Base-by-base conservation (phyloP, 1,140 invertebrate species). In the Eubasilissa regina region DNA sequence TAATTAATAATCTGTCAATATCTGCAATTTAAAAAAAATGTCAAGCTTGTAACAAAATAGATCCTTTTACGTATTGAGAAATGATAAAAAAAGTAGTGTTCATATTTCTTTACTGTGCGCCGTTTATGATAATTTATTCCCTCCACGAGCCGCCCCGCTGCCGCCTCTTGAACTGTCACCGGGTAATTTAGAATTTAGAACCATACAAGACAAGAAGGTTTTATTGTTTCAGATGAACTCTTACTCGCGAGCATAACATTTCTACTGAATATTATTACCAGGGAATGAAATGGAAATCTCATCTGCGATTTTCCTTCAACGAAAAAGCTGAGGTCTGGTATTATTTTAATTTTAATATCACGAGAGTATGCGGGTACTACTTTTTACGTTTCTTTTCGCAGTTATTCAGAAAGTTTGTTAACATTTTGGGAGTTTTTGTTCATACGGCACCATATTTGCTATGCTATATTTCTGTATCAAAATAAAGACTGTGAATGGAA, bases 181-280 rank as follows among this genome's bases (percentile, higher is more conserved):
- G 66, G 47, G 81, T 80, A 83, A 83, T 83, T 83, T 78, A 76
- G 81, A 83, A 83, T 83, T 83, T 83, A 70, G 72, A 68, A 78
- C 53, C 66, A 78, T 44, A 78, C 64, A 70, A 76, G 72, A 60
- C 62, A 45, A 82, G 75, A 72, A 79, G 77, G 79, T 83, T 83
- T 83, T 83, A 83, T 83, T 83, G 81, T 83, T 83, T 80, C 79
- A 80, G 80, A 83, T 75, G 81, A 83, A 83, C 76, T 82, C 78
- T 73, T 76, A 45, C 62, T 64, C 15, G 13, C 70, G 48, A 25
- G 68, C 47, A 47, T 45, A 17, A 48, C 43, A 21, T 45, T 21
- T 48, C 66, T 47, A 47, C 60, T 43, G 60, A 25, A 44, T 44
- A 43, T 64, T 44, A 43, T 64, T 43, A 64, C 19, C 21, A 64